These are phyloP conservation scores for Stenodema calcarata DNA, from an alignment of 2,888 invertebrate species.

Conservation along the genomic window DNA sequence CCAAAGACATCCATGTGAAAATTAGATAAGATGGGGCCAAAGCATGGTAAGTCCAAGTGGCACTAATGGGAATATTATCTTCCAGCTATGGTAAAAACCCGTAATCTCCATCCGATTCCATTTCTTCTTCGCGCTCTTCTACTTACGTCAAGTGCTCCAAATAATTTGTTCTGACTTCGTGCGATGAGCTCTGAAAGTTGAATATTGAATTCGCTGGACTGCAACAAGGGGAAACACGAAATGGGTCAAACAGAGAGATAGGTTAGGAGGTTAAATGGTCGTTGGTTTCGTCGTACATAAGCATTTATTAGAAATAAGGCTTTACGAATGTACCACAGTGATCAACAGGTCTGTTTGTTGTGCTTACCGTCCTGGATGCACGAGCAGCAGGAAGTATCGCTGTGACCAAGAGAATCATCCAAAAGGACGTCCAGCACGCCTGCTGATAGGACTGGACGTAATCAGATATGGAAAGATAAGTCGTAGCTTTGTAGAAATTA, in stretches of 20 bases:
- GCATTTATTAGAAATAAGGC: too few relatives aligned
- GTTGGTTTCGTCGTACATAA: too few relatives aligned
- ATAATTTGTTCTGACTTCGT: neutral
- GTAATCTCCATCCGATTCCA: too few relatives aligned
- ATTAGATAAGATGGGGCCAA: too few relatives aligned
- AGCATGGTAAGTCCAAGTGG: too few relatives aligned
- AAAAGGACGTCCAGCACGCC: neutral
- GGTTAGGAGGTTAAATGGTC: too few relatives aligned
- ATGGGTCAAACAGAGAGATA: too few relatives aligned
- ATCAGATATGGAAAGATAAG: neutral
- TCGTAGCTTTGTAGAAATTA: neutral
- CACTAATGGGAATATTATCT: too few relatives aligned
- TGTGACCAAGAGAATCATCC: neutral
- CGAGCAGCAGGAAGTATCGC: neutral
- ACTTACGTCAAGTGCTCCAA: neutral
- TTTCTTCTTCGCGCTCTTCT: neutral
- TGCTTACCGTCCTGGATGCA: neutral
- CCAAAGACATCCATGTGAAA: too few relatives aligned
- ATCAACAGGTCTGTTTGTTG: too few relatives aligned
- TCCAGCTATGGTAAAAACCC: too few relatives aligned
- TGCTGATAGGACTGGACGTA: neutral
- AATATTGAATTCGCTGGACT: constrained; percentile 10
- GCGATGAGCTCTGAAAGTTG: neutral
- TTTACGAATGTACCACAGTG: too few relatives aligned
- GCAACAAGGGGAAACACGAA: neutral